These are phyloP conservation scores for Oreochromis aureus DNA, from an alignment of 2,113 vertebrate species.

Conservation along the genomic window DNA sequence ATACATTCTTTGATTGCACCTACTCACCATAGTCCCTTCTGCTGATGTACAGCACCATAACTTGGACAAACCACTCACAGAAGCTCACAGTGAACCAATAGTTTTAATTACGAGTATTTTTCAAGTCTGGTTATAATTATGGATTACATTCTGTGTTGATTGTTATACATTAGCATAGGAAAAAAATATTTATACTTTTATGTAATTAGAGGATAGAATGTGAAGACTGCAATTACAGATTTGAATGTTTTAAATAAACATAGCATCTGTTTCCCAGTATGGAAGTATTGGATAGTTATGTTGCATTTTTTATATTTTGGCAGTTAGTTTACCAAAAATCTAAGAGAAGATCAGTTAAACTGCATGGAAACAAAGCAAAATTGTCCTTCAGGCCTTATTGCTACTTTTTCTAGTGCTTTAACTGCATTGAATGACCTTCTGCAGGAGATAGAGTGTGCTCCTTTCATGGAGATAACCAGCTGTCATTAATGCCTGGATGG, in stretches of 20 bases:
- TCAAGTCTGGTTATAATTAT: background rate
- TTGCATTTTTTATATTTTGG: rapidly evolving
- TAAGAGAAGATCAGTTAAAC: background rate
- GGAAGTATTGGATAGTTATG: background rate
- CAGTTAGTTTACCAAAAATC: background rate
- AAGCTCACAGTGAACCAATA: background rate
- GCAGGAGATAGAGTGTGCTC: background rate
- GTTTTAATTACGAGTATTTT: background rate
- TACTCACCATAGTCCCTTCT: background rate
- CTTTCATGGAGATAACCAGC: background rate
- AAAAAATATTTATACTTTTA: background rate
- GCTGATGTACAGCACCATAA: rapidly evolving
- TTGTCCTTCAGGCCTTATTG: background rate
- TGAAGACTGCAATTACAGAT: background rate
- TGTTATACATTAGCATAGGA: background rate
- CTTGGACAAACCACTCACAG: rapidly evolving
- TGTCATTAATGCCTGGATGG: background rate
- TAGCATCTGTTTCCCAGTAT: background rate
- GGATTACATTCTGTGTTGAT: background rate
- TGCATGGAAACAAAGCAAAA: background rate
- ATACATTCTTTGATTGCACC: background rate
- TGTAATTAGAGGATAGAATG: rapidly evolving
- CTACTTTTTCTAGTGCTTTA: background rate
- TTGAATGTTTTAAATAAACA: background rate
- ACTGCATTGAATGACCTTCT: background rate